phyloP scores from a whole-genome alignment of 2,797 vertebrate genomes.

The Distichodus sexfasciatus region DNA sequence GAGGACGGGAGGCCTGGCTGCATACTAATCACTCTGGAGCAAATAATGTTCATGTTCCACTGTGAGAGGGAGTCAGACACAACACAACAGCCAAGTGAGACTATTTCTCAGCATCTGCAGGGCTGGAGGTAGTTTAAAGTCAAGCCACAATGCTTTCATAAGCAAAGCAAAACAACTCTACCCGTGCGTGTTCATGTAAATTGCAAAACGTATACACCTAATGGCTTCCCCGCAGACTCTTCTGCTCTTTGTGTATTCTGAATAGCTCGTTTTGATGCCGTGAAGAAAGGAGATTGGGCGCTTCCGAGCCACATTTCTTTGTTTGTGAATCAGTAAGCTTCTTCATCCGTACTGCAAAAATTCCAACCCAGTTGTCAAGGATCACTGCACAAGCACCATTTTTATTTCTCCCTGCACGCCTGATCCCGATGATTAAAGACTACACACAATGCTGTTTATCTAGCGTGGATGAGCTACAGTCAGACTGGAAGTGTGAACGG shows the following conservation, averaged over 20 bases:
- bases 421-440: conserved; percentile 16
- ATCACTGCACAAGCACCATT: neutral
- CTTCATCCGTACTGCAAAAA: neutral
- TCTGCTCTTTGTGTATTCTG: neutral
- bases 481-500: conserved; percentile 1
- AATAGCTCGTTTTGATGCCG: neutral
- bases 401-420: neutral
- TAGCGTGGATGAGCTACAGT: neutral
- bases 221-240: neutral
- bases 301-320: neutral
- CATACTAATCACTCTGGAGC: conserved; percentile 60
- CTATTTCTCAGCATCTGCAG: neutral
- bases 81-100: neutral
- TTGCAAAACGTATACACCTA: neutral
- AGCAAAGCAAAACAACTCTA: neutral
- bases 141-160: neutral
- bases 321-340: neutral
- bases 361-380: neutral
- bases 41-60: conserved; percentile 31
- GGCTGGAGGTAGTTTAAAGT: neutral
- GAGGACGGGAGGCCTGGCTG: conserved; percentile 48
- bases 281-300: neutral
- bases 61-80: conserved; percentile 2
- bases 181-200: neutral
- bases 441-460: conserved; percentile 4